Percentiles rank a stretch among this genome's conserved stretches.
These are phyloP conservation scores for Zaprionus gabonicus DNA, from an alignment of 1,140 invertebrate species.

Conservation along the genomic window DNA sequence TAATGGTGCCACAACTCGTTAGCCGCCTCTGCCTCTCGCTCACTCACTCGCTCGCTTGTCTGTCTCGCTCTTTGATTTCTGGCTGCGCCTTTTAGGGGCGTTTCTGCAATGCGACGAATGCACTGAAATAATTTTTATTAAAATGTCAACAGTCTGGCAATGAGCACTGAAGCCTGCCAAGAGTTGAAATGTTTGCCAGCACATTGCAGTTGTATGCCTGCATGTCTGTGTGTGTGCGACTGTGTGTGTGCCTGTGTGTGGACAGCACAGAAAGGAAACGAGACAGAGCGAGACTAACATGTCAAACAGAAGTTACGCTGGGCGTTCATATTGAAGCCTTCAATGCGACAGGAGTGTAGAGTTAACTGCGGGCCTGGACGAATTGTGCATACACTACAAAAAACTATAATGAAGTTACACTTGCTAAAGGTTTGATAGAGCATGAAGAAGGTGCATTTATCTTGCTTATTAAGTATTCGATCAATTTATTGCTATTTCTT, in stretches of 20 bases:
- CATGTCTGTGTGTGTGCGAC: not conserved
- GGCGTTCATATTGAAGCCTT: constrained; percentile 11
- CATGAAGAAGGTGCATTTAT: too few species aligned
- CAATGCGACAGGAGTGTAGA: constrained; percentile 4
- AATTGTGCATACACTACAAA: not conserved
- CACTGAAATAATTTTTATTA: constrained; percentile 59
- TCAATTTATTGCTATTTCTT: too few species aligned
- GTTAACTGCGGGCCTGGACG: not conserved
- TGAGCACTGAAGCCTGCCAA: constrained; percentile 55
- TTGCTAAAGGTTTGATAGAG: too few species aligned
- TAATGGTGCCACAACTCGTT: constrained; percentile 24
- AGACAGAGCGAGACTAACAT: constrained; percentile 19
- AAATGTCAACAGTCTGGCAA: constrained; percentile 57
- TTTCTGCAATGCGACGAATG: constrained; percentile 51
- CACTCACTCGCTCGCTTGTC: not conserved
- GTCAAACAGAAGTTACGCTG: constrained; percentile 31
- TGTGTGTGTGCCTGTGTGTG: constrained; percentile 15
- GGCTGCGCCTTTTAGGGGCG: constrained; percentile 24
- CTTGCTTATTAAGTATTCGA: too few species aligned
- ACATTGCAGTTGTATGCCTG: constrained; percentile 30
- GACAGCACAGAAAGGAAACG: constrained; percentile 19
- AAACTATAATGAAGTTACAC: not conserved
- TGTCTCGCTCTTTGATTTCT: not conserved
- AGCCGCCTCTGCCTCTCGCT: not conserved
- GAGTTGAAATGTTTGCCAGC: constrained; percentile 47